Evolutionary conservation across 2,888 invertebrate species (phyloP).

Genomic region (Ectemnius continuus): DNA sequence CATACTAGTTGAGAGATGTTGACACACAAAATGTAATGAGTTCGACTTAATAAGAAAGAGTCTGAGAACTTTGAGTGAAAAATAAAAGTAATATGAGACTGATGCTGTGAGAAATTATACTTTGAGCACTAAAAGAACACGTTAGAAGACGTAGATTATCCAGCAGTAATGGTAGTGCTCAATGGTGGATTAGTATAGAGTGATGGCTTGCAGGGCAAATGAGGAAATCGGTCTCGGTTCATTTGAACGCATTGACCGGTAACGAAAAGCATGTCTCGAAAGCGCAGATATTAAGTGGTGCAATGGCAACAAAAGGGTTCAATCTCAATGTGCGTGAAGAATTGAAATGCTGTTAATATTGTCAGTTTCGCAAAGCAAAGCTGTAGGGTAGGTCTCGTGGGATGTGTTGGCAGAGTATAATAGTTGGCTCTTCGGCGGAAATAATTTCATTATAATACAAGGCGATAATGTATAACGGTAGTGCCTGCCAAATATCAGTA

Average conservation of each 20-base stretch:
- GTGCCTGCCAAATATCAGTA: conserved; percentile 65
- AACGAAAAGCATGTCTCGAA: conserved; percentile 19
- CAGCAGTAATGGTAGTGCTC: background rate
- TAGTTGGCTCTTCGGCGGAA: conserved; percentile 62
- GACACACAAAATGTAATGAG: background rate
- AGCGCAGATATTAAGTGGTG: conserved; percentile 29
- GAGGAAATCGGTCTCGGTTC: conserved; percentile 14
- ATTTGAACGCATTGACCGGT: conserved; percentile 22
- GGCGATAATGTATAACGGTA: conserved; percentile 42
- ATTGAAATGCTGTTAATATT: conserved; percentile 64
- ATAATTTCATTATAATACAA: conserved; percentile 49
- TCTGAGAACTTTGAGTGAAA: background rate
- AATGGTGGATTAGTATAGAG: conserved; percentile 7
- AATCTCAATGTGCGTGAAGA: conserved; percentile 35
- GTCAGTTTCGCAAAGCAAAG: conserved; percentile 72
- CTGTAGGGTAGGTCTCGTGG: conserved; percentile 64
- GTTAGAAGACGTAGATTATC: background rate
- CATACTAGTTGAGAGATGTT: background rate
- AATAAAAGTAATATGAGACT: background rate
- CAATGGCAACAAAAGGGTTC: conserved; percentile 25
- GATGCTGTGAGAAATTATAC: background rate
- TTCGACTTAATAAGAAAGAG: background rate
- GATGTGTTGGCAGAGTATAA: conserved; percentile 76
- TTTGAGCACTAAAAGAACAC: background rate
- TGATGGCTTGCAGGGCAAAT: conserved; percentile 16